Evolutionary conservation across 2,113 vertebrate species (phyloP), one percentile per base, ranked within the genome.

Genomic region (Trichomycterus rosablanca): DNA sequence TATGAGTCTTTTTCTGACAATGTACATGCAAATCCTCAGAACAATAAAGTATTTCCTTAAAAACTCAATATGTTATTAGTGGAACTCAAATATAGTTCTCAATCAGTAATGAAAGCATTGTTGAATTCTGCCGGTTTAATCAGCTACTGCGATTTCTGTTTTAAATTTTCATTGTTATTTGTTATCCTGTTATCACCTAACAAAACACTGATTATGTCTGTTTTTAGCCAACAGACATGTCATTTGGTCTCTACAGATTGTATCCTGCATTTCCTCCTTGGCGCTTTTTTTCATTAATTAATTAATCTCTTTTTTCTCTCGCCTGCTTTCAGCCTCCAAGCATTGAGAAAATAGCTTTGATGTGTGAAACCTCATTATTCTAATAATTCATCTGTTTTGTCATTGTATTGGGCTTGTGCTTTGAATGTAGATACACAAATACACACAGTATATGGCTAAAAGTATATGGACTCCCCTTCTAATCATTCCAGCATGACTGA

Each of bases 241-340:
- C 40, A 16, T 62, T 77, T 70, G 75, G 75, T 77, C 78, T 76
- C 58, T 70, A 65, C 64, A 59, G 65, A 52, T 66, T 68, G 62
- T 32, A 71, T 67, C 48, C 50, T 73, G 68, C 56, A 76, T 68
- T 16, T 11, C 42, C 40, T 55, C 42, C 20, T 55, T 64, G 26
- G 23, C n/a, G n/a, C 22, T 6, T 28, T 28, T 28, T 28, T 19
- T 7, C 15, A 46, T 56, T 39, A 48, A 39, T 56, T 56, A 56
- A 65, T 65, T 48, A 64, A 58, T 63, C 44, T 63, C 51, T 50
- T 40, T 40, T 35, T 65, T 59, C 61, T 40, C 48, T 42, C 22
- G 16, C 44, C 30, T 48, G 11, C 12, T 32, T 19, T 43, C 18
- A 40, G 5, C 40, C 42, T 48, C 7, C 43, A 65, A 48, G 30